Percentiles rank a stretch among this genome's conserved stretches.
Conservation (phyloP, 1,140 invertebrate species). For the Drosophila orosa region DNA sequence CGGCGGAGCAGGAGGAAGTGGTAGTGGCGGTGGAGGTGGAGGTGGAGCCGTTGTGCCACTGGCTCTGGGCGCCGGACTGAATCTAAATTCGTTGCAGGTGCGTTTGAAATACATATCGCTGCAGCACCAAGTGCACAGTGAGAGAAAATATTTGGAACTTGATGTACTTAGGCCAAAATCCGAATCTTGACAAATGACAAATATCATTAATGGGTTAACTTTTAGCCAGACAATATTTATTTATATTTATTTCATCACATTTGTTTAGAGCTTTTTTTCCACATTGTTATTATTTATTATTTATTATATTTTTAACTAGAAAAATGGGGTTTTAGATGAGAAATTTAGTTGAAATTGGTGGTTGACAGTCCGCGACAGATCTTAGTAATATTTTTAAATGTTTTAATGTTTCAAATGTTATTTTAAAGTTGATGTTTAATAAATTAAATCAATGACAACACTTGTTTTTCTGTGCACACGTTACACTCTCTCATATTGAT, state of each 20-base stretch:
- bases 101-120: slow-evolving; percentile 22
- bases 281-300: slow-evolving; percentile 8
- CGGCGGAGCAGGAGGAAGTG: background rate
- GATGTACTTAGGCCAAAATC: slow-evolving; percentile 8
- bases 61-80: slow-evolving; percentile 63
- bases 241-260: no score
- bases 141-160: slow-evolving; percentile 28
- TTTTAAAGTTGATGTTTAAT: slow-evolving; percentile 10
- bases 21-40: slow-evolving; percentile 3
- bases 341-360: background rate
- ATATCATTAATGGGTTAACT: background rate
- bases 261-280: background rate
- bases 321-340: background rate
- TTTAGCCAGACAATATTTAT: no score
- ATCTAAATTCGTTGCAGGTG: slow-evolving; percentile 76
- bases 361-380: background rate
- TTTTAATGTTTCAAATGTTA: slow-evolving; percentile 7
- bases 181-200: slow-evolving; percentile 7
- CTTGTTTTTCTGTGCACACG: slow-evolving; percentile 5
- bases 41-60: slow-evolving; percentile 32
- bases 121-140: slow-evolving; percentile 23
- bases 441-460: slow-evolving; percentile 16
- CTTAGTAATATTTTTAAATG: slow-evolving; percentile 2
- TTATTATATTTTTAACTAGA: background rate
- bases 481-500: background rate